Base-by-base conservation (phyloP, 2,113 vertebrate genomes). In the Ceyx margarethae region DNA sequence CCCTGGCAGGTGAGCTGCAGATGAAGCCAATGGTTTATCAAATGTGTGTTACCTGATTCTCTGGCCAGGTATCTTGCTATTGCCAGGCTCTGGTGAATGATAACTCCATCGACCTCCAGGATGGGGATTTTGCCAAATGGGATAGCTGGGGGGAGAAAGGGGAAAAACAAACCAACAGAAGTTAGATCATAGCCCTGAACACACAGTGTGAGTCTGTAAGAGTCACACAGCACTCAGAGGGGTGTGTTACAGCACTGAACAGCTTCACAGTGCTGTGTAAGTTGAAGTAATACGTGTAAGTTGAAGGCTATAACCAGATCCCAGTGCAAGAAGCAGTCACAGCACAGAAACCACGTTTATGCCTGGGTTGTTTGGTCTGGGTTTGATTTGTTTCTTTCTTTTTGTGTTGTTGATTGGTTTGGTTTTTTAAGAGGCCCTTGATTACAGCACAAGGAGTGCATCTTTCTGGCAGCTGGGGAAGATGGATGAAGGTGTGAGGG, bases 1-100 rank as follows among this genome's bases (percentile, higher is more conserved):
- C 1, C 48, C 48, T 50, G 48, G 48, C 48, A 51, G 64, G 25
- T 4, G 6, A 74, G 13, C 66, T 58, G 12, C 6, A 43, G 56
- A 10, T 10, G 17, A 19, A 51, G 20, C 0, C 2, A 54, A 37
- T 57, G 26, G 71, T 48, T 57, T 37, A 37, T 17, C 12, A 51
- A 42, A 67, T 23, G 22, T 31, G 15, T 1, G 18, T 97, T 97
- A 98, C 98, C 98, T 97, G 97, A 87, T 95, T 97, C 96, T 96
- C 85, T 98, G 64, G 97, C 96, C 35, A 98, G 75, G 40, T 97
- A 98, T 94, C 98, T 97, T 57, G 96, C 98, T 20, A 98, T 98
- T 9, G 98, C 98, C 14, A 98, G 92, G 69, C 98, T 98, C 94
- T 98, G 98, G 79, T 98, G 97, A 83, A 98, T 94, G 15, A 22